These are phyloP conservation scores for Drosophila triauraria DNA, from an alignment of 1,140 invertebrate species.

Conservation along the genomic window DNA sequence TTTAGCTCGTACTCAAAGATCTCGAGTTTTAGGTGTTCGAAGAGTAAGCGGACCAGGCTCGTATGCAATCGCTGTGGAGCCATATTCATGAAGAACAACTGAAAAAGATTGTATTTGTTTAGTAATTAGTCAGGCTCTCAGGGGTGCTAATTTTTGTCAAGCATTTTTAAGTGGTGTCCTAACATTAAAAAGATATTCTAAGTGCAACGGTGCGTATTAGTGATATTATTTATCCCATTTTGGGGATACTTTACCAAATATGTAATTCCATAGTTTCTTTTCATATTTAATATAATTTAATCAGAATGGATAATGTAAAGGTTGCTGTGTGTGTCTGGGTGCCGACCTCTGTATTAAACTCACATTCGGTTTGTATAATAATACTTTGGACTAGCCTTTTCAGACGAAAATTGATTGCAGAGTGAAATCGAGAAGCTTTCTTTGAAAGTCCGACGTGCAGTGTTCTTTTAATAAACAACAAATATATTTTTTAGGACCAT, in stretches of 20 bases:
- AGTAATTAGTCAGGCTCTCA: not conserved
- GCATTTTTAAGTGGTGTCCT: not conserved
- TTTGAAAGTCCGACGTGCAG: too few relatives aligned
- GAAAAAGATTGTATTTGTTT: constrained; percentile 4
- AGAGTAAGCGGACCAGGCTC: constrained; percentile 55
- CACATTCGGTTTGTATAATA: too few relatives aligned
- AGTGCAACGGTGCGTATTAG: not conserved
- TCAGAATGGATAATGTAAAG: too few relatives aligned
- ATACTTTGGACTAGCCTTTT: too few relatives aligned
- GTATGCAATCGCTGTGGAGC: constrained; percentile 61
- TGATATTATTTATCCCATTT: not conserved
- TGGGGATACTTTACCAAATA: too few relatives aligned
- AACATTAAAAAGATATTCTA: not conserved
- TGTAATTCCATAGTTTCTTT: not conserved
- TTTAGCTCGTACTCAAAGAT: constrained; percentile 45
- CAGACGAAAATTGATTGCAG: too few relatives aligned
- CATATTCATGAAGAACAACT: constrained; percentile 78
- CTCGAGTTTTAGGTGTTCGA: constrained; percentile 59
- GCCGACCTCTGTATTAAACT: too few relatives aligned
- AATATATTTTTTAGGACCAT: too few relatives aligned
- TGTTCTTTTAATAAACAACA: too few relatives aligned
- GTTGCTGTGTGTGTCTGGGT: too few relatives aligned
- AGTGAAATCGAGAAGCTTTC: too few relatives aligned
- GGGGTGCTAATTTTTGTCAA: not conserved
- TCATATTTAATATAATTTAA: too few relatives aligned